Evolutionary conservation across 2,888 invertebrate genomes (phyloP).

Genomic region (Drosophila trichaetosa): DNA sequence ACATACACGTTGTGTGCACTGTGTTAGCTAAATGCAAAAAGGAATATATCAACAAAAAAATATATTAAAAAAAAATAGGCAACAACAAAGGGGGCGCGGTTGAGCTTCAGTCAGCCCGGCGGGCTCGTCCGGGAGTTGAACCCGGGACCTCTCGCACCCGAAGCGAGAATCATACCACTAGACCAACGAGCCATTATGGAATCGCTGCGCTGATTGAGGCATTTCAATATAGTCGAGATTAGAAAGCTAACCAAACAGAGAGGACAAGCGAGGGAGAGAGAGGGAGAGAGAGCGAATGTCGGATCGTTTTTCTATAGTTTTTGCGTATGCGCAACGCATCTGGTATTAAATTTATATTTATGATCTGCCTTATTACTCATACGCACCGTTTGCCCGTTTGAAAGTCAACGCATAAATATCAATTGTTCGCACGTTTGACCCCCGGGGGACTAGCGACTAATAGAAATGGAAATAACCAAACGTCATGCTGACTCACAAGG

Average conservation of each 20-base stretch:
- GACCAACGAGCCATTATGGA: slow-evolving; percentile 77
- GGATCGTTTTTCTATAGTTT: slow-evolving; percentile 4
- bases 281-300: not conserved
- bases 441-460: slow-evolving; percentile 39
- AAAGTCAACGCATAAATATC: slow-evolving; percentile 50
- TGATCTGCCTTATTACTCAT: slow-evolving; percentile 36
- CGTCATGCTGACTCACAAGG: slow-evolving; percentile 68
- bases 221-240: not conserved
- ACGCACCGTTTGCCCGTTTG: slow-evolving; percentile 25
- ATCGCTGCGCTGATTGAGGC: not conserved
- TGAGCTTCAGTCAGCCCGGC: not conserved
- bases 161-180: slow-evolving; percentile 83
- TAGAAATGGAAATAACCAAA: slow-evolving; percentile 68
- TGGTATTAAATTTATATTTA: too few species aligned
- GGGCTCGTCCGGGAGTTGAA: slow-evolving; percentile 83
- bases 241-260: not conserved
- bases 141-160: slow-evolving; percentile 83
- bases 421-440: slow-evolving; percentile 45
- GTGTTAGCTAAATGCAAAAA: not conserved
- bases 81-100: too few species aligned
- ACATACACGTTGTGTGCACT: not conserved
- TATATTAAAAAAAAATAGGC: not conserved
- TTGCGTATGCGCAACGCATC: slow-evolving; percentile 21
- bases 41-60: not conserved
- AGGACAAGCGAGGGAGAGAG: not conserved